Conservation (phyloP, 2,888 invertebrate genomes). For the Cremastinae sp. region DNA sequence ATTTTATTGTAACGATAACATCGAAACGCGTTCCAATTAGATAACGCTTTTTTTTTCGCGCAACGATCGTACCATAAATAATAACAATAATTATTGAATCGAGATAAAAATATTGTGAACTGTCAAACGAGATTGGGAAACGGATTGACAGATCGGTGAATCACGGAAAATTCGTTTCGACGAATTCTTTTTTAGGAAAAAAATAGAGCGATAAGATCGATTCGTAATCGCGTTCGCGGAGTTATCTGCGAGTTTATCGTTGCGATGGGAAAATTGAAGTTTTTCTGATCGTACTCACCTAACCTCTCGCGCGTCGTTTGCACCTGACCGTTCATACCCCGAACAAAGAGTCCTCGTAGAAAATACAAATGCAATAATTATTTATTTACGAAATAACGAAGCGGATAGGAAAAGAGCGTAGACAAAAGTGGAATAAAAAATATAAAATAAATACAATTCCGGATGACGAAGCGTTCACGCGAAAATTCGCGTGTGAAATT, state of each 20-base stretch:
- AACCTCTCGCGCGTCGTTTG: slow-evolving; percentile 77
- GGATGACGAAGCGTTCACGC: slow-evolving; percentile 7
- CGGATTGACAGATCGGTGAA: too few species aligned
- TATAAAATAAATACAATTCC: slow-evolving; percentile 1
- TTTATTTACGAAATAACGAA: slow-evolving; percentile 5
- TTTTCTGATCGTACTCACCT: slow-evolving; percentile 69
- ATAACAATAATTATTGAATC: slow-evolving; percentile 41
- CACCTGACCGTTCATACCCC: slow-evolving; percentile 76
- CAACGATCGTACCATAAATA: slow-evolving; percentile 41
- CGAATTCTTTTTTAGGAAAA: slow-evolving; percentile 3
- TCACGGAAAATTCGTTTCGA: too few species aligned
- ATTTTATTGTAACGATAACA: slow-evolving; percentile 43
- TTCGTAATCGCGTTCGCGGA: too few species aligned
- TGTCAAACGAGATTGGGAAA: slow-evolving; percentile 4
- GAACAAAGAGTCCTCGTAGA: slow-evolving; percentile 36
- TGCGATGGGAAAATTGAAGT: too few species aligned
- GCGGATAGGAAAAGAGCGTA: slow-evolving; percentile 9
- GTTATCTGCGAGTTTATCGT: too few species aligned
- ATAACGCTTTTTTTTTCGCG: slow-evolving; percentile 44
- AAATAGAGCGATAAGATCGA: too few species aligned
- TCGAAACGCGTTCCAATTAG: slow-evolving; percentile 55
- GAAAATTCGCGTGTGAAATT: slow-evolving; percentile 5
- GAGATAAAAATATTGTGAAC: slow-evolving; percentile 37
- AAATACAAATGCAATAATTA: slow-evolving; percentile 43
- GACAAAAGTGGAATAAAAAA: background rate